Evolutionary conservation across 2,888 invertebrate species (phyloP).

Genomic region (Cremastinae sp.): DNA sequence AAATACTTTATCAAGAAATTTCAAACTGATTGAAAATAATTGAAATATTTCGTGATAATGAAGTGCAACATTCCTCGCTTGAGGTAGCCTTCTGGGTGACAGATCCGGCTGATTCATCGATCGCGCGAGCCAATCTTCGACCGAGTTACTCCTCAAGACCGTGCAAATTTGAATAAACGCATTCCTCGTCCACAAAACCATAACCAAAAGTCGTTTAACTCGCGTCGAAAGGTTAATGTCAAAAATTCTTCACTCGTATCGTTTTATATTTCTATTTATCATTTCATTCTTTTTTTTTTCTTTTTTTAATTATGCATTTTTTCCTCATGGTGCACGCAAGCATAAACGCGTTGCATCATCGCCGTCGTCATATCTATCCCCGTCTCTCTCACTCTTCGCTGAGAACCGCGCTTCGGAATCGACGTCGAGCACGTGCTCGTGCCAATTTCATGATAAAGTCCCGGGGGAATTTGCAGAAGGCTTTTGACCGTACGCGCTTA

Average conservation of each 20-base stretch:
- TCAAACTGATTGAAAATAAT: conserved; percentile 2
- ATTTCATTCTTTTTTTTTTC: no score
- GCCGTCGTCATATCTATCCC: neutral
- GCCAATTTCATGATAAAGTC: conserved; percentile 27
- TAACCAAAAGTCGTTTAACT: no score
- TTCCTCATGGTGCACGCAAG: neutral
- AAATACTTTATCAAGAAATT: neutral
- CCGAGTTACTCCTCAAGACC: no score
- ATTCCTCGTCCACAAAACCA: no score
- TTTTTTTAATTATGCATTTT: conserved; percentile 8
- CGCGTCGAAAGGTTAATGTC: no score
- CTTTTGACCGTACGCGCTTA: conserved; percentile 28
- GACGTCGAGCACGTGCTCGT: conserved; percentile 1
- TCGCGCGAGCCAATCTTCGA: conserved; percentile 27
- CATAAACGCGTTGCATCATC: no score
- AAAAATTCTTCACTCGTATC: no score
- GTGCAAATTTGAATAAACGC: neutral
- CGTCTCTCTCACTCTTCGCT: conserved; percentile 2
- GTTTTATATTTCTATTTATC: no score
- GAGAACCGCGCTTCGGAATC: conserved; percentile 22
- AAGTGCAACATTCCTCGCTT: conserved; percentile 40
- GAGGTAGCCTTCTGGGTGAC: conserved; percentile 51
- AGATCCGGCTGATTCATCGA: conserved; percentile 54
- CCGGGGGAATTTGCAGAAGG: conserved; percentile 4
- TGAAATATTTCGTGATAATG: conserved; percentile 24